phyloP scores from a whole-genome alignment of 2,113 vertebrate genomes.

The Serinus canaria region DNA sequence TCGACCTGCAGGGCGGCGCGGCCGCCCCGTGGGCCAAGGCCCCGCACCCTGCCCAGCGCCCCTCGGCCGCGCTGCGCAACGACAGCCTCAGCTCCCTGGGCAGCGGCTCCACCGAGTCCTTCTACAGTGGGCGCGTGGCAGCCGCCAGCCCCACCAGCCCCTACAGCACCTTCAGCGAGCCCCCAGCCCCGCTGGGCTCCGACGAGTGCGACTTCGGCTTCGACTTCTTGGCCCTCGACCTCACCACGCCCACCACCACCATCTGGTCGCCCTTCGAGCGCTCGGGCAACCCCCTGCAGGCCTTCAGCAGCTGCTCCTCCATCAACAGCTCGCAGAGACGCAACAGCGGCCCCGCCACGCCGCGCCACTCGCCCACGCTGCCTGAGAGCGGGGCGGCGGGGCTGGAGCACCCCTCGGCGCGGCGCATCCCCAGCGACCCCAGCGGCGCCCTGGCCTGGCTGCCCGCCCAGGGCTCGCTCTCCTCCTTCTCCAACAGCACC shows the following conservation, averaged over 20 bases:
- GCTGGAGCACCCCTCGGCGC: slow-evolving; percentile 85
- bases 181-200: slow-evolving; percentile 39
- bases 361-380: slow-evolving; percentile 80
- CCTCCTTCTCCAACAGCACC: slow-evolving; percentile 83
- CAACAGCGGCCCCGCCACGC: slow-evolving; percentile 77
- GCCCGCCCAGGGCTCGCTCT: slow-evolving; percentile 73
- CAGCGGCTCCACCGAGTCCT: slow-evolving; percentile 72
- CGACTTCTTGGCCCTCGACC: slow-evolving; percentile 82
- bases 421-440: slow-evolving; percentile 87
- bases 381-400: slow-evolving; percentile 63
- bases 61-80: slow-evolving; percentile 54
- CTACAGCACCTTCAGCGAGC: slow-evolving; percentile 78
- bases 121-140: slow-evolving; percentile 49
- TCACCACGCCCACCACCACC: slow-evolving; percentile 74
- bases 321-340: slow-evolving; percentile 61
- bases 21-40: slow-evolving; percentile 86
- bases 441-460: slow-evolving; percentile 87
- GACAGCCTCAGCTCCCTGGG: slow-evolving; percentile 67
- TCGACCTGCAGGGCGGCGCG: slow-evolving; percentile 82
- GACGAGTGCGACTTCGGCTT: slow-evolving; percentile 85
- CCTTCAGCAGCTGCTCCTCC: slow-evolving; percentile 72
- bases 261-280: slow-evolving; percentile 91
- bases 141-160: slow-evolving; percentile 82
- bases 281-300: slow-evolving; percentile 58
- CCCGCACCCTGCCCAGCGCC: slow-evolving; percentile 45